A percentile compares a stretch with the other conserved stretches of the same genome.
Conservation (phyloP, 1,140 invertebrate species). For the Nautilus pompilius region DNA sequence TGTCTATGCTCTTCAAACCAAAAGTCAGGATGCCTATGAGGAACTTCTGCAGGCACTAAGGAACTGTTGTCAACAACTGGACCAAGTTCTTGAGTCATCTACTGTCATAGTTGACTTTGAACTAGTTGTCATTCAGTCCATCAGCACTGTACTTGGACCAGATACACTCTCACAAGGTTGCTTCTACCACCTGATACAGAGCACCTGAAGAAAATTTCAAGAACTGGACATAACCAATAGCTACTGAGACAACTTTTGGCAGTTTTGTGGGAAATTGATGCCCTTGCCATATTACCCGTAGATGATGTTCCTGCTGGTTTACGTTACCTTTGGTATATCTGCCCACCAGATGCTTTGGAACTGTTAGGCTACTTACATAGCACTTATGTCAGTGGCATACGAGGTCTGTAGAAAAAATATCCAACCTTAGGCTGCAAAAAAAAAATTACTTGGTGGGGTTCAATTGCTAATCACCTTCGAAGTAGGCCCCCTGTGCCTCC, state of each 20-base stretch:
- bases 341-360: not conserved
- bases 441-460: no score
- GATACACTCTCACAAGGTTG: not conserved
- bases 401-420: no score
- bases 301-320: conserved; percentile 6
- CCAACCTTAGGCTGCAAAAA: no score
- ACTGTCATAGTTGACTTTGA: conserved; percentile 7
- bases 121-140: not conserved
- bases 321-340: not conserved
- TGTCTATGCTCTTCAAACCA: conserved; percentile 8
- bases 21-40: conserved; percentile 3
- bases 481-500: no score
- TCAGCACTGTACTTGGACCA: not conserved
- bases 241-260: conserved; percentile 3
- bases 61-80: not conserved
- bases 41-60: conserved; percentile 3
- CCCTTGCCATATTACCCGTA: conserved; percentile 12
- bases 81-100: not conserved
- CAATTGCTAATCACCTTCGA: no score
- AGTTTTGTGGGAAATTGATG: conserved; percentile 17
- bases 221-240: not conserved
- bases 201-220: conserved; percentile 5
- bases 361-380: conserved; percentile 9
- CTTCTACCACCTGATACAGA: conserved; percentile 9
- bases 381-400: conserved; percentile 7